phyloP scores from a whole-genome alignment of 2,888 invertebrate species.

The Dioctria linearis region DNA sequence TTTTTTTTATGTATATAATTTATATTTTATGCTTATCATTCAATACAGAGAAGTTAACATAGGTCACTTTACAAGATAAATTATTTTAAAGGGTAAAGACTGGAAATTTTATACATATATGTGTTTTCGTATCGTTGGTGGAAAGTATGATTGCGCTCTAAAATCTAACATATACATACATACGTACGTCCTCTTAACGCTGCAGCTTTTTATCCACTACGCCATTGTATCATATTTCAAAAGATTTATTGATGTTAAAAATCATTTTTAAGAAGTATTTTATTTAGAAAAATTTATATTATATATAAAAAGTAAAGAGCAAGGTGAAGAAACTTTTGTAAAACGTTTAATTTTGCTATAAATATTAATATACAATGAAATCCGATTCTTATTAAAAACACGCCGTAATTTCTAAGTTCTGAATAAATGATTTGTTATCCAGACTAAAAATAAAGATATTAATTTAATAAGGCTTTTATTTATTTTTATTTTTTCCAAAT shows the following conservation, averaged over 20 bases:
- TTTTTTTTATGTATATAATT: neutral
- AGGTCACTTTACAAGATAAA: neutral
- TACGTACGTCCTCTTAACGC: conserved; percentile 5
- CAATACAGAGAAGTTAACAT: no score
- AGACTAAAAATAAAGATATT: conserved; percentile 30
- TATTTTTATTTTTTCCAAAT: neutral
- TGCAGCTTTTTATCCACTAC: conserved; percentile 16
- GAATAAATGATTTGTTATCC: conserved; percentile 23
- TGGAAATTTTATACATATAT: neutral
- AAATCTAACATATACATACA: neutral
- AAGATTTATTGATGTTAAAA: conserved; percentile 26
- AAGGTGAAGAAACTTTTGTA: conserved; percentile 2
- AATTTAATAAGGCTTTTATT: conserved; percentile 27
- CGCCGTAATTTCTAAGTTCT: conserved; percentile 22
- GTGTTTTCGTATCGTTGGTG: neutral
- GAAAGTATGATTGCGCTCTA: neutral
- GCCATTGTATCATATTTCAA: conserved; percentile 23
- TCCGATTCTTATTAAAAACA: conserved; percentile 19
- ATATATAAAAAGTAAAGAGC: neutral
- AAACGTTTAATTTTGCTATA: conserved; percentile 13
- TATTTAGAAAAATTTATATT: conserved; percentile 24
- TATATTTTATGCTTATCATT: conserved; percentile 13
- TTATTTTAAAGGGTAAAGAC: neutral
- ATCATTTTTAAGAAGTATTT: conserved; percentile 16
- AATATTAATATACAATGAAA: conserved; percentile 25